Percentiles rank a stretch among this genome's conserved stretches.
Evolutionary conservation across 2,113 vertebrate species (phyloP).

Genomic region (Brienomyrus brachyistius): DNA sequence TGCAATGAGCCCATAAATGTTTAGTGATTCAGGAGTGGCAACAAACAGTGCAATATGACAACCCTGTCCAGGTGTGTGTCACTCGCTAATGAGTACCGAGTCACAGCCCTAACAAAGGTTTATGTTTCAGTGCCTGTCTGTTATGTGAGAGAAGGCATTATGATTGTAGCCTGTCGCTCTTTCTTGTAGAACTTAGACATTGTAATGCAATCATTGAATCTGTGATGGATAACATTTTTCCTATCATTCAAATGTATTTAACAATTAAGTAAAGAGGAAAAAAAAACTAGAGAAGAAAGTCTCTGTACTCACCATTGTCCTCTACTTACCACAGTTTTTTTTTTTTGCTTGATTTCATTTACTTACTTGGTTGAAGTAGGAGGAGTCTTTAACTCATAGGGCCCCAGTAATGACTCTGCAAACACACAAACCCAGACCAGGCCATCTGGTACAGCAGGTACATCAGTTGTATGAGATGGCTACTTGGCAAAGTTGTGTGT

Average conservation of each 20-base stretch:
- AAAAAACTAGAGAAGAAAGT: conserved; percentile 32
- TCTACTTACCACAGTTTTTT: conserved; percentile 15
- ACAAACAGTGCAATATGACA: conserved; percentile 26
- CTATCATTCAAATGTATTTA: conserved; percentile 53
- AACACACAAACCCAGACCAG: background rate
- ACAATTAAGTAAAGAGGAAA: conserved; percentile 43
- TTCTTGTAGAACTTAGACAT: conserved; percentile 28
- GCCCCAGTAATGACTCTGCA: background rate
- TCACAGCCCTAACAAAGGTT: conserved; percentile 13
- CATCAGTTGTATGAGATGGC: background rate
- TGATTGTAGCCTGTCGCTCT: conserved; percentile 43
- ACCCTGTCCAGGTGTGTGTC: background rate
- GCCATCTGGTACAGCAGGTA: background rate
- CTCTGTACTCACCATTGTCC: conserved; percentile 33
- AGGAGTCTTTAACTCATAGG: background rate
- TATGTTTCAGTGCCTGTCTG: conserved; percentile 44
- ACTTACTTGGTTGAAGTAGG: background rate
- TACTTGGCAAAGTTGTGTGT: background rate
- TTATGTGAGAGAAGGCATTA: conserved; percentile 33
- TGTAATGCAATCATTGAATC: conserved; percentile 26
- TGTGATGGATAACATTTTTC: conserved; percentile 31
- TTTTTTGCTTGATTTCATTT: background rate
- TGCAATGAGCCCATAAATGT: conserved; percentile 15
- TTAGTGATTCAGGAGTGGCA: background rate
- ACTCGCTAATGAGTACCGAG: conserved; percentile 5